Percentiles rank a stretch among this genome's conserved stretches.
Evolutionary conservation across 2,797 vertebrate species (phyloP).

Genomic region (Heliangelus exortis): DNA sequence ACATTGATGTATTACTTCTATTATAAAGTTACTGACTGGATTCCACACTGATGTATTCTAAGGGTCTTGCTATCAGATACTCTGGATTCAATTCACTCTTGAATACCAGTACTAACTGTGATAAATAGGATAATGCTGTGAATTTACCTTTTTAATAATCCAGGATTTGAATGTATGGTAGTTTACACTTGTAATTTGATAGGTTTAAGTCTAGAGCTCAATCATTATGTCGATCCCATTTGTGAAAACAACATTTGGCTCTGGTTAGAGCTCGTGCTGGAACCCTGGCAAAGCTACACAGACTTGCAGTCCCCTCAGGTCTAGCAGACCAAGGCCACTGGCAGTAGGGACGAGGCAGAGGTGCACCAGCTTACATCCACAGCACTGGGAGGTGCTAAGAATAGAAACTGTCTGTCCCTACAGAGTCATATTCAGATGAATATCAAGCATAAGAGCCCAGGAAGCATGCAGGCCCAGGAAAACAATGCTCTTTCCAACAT

Average conservation of each 20-base stretch:
- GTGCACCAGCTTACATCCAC: not conserved
- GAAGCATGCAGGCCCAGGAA: not conserved
- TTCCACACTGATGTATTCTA: not conserved
- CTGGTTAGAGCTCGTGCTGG: not conserved
- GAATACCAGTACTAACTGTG: not conserved
- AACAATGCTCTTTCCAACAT: not conserved
- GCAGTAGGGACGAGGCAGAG: not conserved
- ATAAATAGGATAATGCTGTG: not conserved
- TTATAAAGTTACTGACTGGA: not conserved
- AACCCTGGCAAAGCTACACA: not conserved
- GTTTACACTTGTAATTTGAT: not conserved
- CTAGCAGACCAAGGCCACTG: not conserved
- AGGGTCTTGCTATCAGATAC: not conserved
- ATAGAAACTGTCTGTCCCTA: not conserved
- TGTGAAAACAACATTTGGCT: not conserved
- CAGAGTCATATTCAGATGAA: fast-evolving
- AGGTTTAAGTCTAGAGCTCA: not conserved
- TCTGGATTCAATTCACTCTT: not conserved
- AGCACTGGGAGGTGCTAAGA: not conserved
- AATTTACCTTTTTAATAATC: not conserved
- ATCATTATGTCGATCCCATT: not conserved
- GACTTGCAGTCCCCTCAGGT: not conserved
- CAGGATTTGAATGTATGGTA: not conserved
- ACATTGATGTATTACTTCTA: not conserved
- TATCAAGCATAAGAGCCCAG: not conserved